A percentile compares a stretch with the other conserved stretches of the same genome.
Evolutionary conservation across 2,797 vertebrate genomes (phyloP).

Genomic region (Rhinatrema bivittatum): DNA sequence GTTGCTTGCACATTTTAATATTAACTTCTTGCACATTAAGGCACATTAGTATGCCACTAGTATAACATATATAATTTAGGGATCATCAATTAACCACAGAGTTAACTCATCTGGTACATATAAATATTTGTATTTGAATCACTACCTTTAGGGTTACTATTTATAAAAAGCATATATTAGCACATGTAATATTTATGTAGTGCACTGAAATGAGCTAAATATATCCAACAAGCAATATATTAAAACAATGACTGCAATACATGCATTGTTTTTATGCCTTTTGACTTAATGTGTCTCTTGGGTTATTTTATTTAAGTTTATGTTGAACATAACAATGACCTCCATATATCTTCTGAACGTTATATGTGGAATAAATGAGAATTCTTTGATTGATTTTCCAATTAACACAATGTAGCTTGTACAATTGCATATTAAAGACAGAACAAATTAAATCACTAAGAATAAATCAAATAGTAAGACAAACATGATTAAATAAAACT

Average conservation of each 20-base stretch:
- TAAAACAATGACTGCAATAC: slow-evolving; percentile 2
- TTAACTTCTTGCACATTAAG: too few relatives aligned
- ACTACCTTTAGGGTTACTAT: slow-evolving; percentile 11
- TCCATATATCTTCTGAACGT: slow-evolving; percentile 12
- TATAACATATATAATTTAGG: too few relatives aligned
- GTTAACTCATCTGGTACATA: too few relatives aligned
- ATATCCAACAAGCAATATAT: slow-evolving; percentile 9
- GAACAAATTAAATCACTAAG: slow-evolving; percentile 20
- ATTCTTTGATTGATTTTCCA: slow-evolving; percentile 39
- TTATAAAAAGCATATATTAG: slow-evolving; percentile 14
- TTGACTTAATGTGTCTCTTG: slow-evolving; percentile 11
- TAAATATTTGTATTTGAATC: slow-evolving; percentile 8
- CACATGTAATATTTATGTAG: slow-evolving; percentile 13
- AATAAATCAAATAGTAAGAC: slow-evolving; percentile 4
- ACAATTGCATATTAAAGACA: slow-evolving; percentile 18
- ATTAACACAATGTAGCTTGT: slow-evolving; percentile 27
- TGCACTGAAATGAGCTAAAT: slow-evolving; percentile 5
- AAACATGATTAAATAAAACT: not conserved
- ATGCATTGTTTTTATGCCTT: not conserved
- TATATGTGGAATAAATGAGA: slow-evolving; percentile 21
- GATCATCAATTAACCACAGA: too few relatives aligned
- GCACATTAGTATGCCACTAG: too few relatives aligned
- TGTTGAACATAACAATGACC: slow-evolving; percentile 34
- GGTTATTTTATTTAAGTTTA: slow-evolving; percentile 21
- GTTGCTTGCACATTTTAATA: too few relatives aligned